These are phyloP conservation scores for Crepidodera aurea DNA, from an alignment of 2,888 invertebrate genomes.

Conservation along the genomic window DNA sequence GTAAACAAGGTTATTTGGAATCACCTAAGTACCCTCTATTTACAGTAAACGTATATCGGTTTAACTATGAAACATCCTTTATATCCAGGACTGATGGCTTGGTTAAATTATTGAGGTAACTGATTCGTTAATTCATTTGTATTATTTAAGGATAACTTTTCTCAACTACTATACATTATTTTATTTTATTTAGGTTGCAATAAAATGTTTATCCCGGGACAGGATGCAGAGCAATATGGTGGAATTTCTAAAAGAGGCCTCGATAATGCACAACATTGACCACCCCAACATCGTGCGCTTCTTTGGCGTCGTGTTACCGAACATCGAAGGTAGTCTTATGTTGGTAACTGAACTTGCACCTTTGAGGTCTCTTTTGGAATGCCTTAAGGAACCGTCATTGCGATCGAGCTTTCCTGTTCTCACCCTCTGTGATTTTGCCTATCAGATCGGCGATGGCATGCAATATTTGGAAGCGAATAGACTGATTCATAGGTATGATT, in stretches of 20 bases:
- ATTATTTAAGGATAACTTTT: too few relatives aligned
- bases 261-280: conserved; percentile 97
- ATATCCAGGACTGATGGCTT: too few relatives aligned
- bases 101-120: too few relatives aligned
- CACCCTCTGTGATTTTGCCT: conserved; percentile 92
- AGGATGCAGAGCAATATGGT: conserved; percentile 95
- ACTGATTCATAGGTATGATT: conserved; percentile 83
- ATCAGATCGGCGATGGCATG: conserved; percentile 98
- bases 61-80: too few relatives aligned
- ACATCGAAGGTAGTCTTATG: conserved; percentile 68
- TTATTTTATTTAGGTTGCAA: conserved; percentile 84
- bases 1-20: too few relatives aligned
- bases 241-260: conserved; percentile 97
- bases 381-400: conserved; percentile 91
- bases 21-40: too few relatives aligned
- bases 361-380: conserved; percentile 91
- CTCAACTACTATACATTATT: too few relatives aligned
- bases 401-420: conserved; percentile 91
- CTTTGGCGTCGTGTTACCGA: conserved; percentile 95
- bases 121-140: too few relatives aligned
- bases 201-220: conserved; percentile 94
- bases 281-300: conserved; percentile 97
- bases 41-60: too few relatives aligned
- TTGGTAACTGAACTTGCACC: conserved; percentile 92
- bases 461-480: conserved; percentile 94